Base-by-base conservation (phyloP, 2,888 invertebrate species). In the Heteromurus nitidus region DNA sequence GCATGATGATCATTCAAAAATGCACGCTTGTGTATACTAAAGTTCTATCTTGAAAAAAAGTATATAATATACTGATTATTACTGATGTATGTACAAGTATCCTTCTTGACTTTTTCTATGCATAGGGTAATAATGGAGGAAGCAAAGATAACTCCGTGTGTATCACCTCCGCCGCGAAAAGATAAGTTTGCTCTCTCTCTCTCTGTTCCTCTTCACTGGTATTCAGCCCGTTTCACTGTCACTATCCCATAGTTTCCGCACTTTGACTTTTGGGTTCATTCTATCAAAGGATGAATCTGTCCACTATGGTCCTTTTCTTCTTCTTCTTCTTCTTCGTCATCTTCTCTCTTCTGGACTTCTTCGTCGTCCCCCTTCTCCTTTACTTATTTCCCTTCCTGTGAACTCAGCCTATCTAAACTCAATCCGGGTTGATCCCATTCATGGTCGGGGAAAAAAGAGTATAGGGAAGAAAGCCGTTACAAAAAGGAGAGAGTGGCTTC, bases 351-450 rank as follows among this genome's bases (percentile, higher is more conserved):
- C 36, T 76, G 22, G 55, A 55, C 9, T 58, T 53, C 58, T 11
- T 42, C 24, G 16, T 50, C 28, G 1, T 24, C n/a, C n/a, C n/a
- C n/a, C n/a, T n/a, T n/a, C n/a, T n/a, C n/a, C n/a, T n/a, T n/a
- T n/a, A n/a, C n/a, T n/a, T n/a, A n/a, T n/a, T n/a, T n/a, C 50
- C 47, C 47, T 42, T 73, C 9, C 2, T 26, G 13, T 73, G 47
- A n/a, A 47, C 47, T 47, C n/a, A n/a, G 44, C 31, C 26, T 65
- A 79, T 79, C 70, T 44, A 65, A 69, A 80, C 70, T 72, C 65
- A 82, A 84, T 84, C 85, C 79, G 58, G 67, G 70, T 82, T 86
- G 85, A 86, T 86, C 85, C 84, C 82, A 82, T 85, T 81, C 79
- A 47, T 7, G n/a, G 11, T 5, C 11, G 47, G n/a, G 7, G 36